Evolutionary conservation across 2,113 vertebrate species (phyloP).

Genomic region (Corydoras sp.): DNA sequence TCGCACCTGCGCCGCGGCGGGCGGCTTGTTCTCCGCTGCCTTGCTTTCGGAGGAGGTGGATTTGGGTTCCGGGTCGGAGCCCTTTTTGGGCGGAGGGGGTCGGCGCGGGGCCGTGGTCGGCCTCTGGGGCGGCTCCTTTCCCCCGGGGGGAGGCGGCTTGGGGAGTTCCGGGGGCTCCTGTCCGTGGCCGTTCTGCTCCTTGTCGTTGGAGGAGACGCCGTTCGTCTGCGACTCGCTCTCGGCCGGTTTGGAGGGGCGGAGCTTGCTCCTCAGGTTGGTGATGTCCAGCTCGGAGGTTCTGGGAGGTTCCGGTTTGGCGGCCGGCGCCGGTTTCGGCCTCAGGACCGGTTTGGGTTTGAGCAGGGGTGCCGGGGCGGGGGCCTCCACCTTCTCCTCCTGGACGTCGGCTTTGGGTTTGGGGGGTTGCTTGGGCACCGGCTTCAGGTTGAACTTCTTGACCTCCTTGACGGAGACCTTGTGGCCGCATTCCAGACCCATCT

Average conservation of each 20-base stretch:
- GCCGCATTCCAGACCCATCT: slow-evolving; percentile 94
- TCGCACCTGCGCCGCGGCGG: slow-evolving; percentile 57
- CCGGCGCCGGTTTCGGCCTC: slow-evolving; percentile 79
- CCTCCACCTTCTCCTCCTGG: slow-evolving; percentile 75
- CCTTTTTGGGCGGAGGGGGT: slow-evolving; percentile 91
- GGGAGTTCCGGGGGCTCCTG: slow-evolving; percentile 49
- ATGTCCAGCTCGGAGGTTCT: slow-evolving; percentile 87
- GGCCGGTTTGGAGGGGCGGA: slow-evolving; percentile 79
- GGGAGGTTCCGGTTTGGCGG: slow-evolving; percentile 69
- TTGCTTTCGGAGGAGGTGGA: slow-evolving; percentile 62
- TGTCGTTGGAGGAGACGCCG: slow-evolving; percentile 43
- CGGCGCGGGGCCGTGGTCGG: slow-evolving; percentile 76
- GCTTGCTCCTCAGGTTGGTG: slow-evolving; percentile 86
- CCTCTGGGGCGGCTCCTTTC: slow-evolving; percentile 70
- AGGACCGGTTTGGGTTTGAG: slow-evolving; percentile 83
- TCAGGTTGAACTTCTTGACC: slow-evolving; percentile 90
- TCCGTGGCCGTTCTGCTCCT: slow-evolving; percentile 66
- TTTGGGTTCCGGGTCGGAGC: slow-evolving; percentile 37
- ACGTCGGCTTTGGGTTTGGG: slow-evolving; percentile 77
- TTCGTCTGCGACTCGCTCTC: slow-evolving; percentile 63
- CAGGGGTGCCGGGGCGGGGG: slow-evolving; percentile 63
- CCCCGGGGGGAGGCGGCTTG: slow-evolving; percentile 54
- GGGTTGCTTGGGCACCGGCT: slow-evolving; percentile 83
- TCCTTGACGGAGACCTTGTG: slow-evolving; percentile 91
- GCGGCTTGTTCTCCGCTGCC: slow-evolving; percentile 59